Base-by-base conservation (phyloP, 2,888 invertebrate species). In the Drosophila rubida region DNA sequence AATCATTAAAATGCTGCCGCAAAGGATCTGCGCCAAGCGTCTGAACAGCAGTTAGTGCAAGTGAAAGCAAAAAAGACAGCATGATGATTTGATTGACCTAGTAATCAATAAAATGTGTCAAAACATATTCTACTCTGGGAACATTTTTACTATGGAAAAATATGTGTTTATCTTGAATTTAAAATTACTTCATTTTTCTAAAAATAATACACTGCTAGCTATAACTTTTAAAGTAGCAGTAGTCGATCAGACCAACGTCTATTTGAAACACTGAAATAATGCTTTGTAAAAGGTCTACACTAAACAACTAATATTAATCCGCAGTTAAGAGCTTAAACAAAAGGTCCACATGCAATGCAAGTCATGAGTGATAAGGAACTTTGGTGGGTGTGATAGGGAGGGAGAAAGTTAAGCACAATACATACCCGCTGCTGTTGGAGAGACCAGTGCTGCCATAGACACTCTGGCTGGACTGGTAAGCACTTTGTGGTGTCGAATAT, bases 381-480 rank as follows among this genome's bases (percentile, higher is more conserved):
- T n/a, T 1, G 35, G 25, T 14, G 8, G 11, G 25, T 35, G 22
- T 4, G 4, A 22, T 9, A 37, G 16, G 32, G 22, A 11, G n/a
- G 25, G 25, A 8, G 23, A 27, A 41, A 27, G 41, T 23, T 8
- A 46, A 48, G 76, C 54, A 39, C 23, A 27, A 58, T 73, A 71
- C 92, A 80, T 92, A 92, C 92, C 92, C 92, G 87, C 91, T 87
- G 82, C 88, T 92, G 86, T 91, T 92, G 63, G 90, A 90, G 62
- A 92, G 88, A 72, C 91, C 91, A 87, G 91, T 87, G 74, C 87
- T 90, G 75, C 92, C 92, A 87, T 92, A 92, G 65, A 92, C 92
- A 85, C 91, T 92, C 85, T 92, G 92, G 88, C 88, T 92, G 80
- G 90, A 90, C 89, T 92, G 92, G 87, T 92, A 92, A 75, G 91